Percentiles rank a stretch among this genome's conserved stretches.
These are phyloP conservation scores for Lasioglossum vierecki DNA, from an alignment of 2,888 invertebrate genomes.

Conservation along the genomic window DNA sequence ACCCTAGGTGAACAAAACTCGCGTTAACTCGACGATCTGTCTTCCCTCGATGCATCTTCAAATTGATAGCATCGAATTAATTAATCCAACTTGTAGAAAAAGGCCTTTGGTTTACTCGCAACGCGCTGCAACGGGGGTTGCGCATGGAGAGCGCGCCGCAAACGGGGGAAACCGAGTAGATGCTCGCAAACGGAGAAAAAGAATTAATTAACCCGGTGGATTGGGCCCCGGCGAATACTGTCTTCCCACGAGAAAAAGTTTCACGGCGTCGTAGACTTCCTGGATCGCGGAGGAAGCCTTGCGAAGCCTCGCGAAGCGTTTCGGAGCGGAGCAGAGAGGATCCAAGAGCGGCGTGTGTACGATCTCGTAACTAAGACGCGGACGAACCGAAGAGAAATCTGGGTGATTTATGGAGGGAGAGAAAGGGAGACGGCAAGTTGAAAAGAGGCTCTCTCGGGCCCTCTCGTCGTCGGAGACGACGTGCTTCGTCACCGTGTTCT, in stretches of 20 bases:
- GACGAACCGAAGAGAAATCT: slow-evolving; percentile 68
- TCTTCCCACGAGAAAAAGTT: slow-evolving; percentile 62
- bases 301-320: slow-evolving; percentile 6
- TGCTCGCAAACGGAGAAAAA: not conserved
- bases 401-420: slow-evolving; percentile 68
- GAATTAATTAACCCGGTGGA: slow-evolving; percentile 53
- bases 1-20: not conserved
- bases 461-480: slow-evolving; percentile 33
- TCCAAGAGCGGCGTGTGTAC: slow-evolving; percentile 6
- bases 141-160: not conserved
- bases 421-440: slow-evolving; percentile 41
- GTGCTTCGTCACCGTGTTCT: slow-evolving; percentile 73
- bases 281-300: slow-evolving; percentile 51
- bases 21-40: not conserved
- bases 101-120: too few species aligned
- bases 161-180: not conserved
- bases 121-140: not conserved
- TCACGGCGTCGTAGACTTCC: slow-evolving; percentile 61
- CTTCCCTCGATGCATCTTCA: not conserved
- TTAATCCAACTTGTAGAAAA: too few species aligned
- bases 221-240: slow-evolving; percentile 28
- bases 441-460: slow-evolving; percentile 38
- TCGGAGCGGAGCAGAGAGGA: not conserved
- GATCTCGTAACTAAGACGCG: slow-evolving; percentile 65
- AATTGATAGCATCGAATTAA: too few species aligned